Evolutionary conservation across 2,113 vertebrate genomes (phyloP), one percentile per base, ranked within the genome.

Genomic region (Dasyurus viverrinus): DNA sequence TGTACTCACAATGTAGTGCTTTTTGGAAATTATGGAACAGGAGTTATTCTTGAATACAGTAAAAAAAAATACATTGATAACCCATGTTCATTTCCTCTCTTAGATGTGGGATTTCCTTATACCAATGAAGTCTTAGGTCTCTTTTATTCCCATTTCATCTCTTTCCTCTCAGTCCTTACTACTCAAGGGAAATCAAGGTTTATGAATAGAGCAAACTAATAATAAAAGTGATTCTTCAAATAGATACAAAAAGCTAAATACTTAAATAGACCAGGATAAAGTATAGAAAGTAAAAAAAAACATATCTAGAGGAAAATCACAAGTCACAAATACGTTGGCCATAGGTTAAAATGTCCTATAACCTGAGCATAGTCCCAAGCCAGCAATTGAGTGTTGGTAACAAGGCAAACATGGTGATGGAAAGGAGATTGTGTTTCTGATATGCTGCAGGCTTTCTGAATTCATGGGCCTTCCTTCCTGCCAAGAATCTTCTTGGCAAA

Each of bases 141-240:
- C n/a, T 42, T n/a, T 84, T 23, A 84, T 84, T 24, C n/a, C 46
- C 26, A 46, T 19, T 5, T 6, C 30, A 68, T 36, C 8, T 24
- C 48, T 53, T 93, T 54, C 47, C 55, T 55, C 68, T 76, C 6
- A n/a, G 42, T 16, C 36, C 2, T 54, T 10, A 84, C 68, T 42
- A 52, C 57, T n/a, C 10, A 0, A 14, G 7, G 30, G 0, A 57
- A 89, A 46, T 5, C 0, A 54, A 54, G 14, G 22, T 5, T 0
- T 42, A 25, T 47, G n/a, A 84, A 42, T 23, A 42, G 68, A 22
- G 36, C n/a, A 42, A 84, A 16, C 16, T 19, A 84, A 84, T 26
- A 42, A 42, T 8, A 53, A n/a, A 60, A 76, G 19, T 27, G 90
- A 90, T 27, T 93, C 11, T 90, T 48, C 24, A 57, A 48, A 9